Evolutionary conservation across 2,797 vertebrate species (phyloP).

Genomic region (Zalophus californianus): DNA sequence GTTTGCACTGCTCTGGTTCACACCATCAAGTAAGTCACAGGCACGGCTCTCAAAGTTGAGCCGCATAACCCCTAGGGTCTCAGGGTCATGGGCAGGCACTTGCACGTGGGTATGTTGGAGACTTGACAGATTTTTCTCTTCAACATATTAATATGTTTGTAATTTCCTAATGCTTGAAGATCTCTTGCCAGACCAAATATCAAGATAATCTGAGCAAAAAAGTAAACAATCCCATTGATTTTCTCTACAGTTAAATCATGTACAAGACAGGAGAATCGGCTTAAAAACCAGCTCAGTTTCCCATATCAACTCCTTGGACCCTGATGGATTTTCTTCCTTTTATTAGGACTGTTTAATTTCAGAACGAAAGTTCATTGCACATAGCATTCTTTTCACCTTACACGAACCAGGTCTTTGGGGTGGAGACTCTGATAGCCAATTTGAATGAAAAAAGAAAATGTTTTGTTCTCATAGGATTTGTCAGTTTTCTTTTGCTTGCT

Average conservation of each 20-base stretch:
- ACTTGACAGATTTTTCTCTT: neutral
- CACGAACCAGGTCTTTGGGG: neutral
- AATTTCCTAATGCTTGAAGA: neutral
- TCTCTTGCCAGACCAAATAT: neutral
- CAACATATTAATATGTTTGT: neutral
- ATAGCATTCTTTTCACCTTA: neutral
- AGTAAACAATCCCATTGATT: neutral
- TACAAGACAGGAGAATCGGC: neutral
- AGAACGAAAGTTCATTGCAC: neutral
- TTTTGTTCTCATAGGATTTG: neutral
- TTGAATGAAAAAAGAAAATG: neutral
- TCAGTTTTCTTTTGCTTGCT: neutral
- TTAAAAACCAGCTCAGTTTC: neutral
- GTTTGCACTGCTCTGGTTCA: neutral
- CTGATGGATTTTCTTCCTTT: neutral
- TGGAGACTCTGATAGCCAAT: neutral
- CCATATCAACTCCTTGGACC: neutral
- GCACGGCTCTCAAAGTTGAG: too few relatives aligned
- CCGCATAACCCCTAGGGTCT: fast-evolving
- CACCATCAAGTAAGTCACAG: neutral
- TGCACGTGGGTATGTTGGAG: neutral
- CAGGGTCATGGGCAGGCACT: too few relatives aligned
- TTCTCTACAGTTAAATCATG: neutral
- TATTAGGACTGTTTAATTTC: neutral
- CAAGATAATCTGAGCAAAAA: neutral